Base-by-base conservation (phyloP, 1,140 invertebrate species). In the Periplaneta americana region DNA sequence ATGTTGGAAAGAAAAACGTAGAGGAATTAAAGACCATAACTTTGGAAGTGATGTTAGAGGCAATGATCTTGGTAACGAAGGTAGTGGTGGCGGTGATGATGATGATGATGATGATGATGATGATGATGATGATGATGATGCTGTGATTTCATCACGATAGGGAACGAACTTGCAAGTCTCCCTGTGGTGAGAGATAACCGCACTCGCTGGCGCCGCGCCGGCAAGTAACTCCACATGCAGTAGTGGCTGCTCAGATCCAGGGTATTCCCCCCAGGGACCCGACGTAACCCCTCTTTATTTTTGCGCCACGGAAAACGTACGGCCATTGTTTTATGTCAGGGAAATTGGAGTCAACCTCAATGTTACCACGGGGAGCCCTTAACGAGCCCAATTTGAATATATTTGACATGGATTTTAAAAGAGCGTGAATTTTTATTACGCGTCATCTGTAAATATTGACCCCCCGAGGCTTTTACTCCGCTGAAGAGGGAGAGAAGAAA, bases 281-380 rank as follows among this genome's bases (percentile, higher is more conserved):
- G 2, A 28, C 66, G 35, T 81, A 77, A 77, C 34, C 66, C 81
- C 75, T 78, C 81, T 78, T 81, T 81, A 81, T 81, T 81, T 75
- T 81, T 81, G 33, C 81, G 81, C 80, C 80, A 80, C 74, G 31
- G 80, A 74, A 66, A 80, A 80, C 80, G 74, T 75, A 80, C 80
- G 75, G 84, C 84, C 86, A 86, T 86, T 87, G 87, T 87, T 87
- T 87, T 85, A 87, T 87, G 87, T 87, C 86, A 85, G 85, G 85
- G 86, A 88, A 88, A 88, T 88, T 88, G 88, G 85, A 87, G 88
- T 88, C 88, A 88, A 88, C 88, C 88, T 87, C 87, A 88, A 88
- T 87, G 84, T 85, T 83, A 81, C 88, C 86, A 83, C 35, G n/a
- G 87, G 85, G 88, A 85, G 81, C 85, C 82, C 84, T 88, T 87